These are phyloP conservation scores for Didymodactylos carnosus DNA, from an alignment of 2,888 invertebrate genomes.

Conservation along the genomic window DNA sequence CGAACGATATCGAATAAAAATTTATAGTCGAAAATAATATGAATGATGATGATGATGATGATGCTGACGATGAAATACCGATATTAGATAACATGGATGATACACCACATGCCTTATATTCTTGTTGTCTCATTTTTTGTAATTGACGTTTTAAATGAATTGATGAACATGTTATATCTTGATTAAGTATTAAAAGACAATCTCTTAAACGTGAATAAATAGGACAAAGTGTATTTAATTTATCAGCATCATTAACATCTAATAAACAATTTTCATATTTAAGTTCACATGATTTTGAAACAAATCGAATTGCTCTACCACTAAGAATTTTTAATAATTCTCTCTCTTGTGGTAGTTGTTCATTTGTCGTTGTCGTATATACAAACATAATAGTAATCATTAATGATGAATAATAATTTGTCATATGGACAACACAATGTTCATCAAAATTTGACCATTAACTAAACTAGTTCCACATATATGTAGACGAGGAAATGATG, in stretches of 20 bases:
- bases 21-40: too few species aligned
- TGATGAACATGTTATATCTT: background rate
- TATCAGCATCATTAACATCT: background rate
- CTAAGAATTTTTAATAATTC: background rate
- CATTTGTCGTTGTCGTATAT: background rate
- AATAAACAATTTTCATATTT: background rate
- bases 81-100: background rate
- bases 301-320: background rate
- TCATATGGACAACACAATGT: background rate
- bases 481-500: background rate
- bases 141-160: background rate
- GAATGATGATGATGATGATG: background rate
- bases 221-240: background rate
- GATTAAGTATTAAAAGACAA: background rate
- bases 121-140: background rate
- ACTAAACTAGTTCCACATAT: background rate
- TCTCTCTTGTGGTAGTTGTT: background rate
- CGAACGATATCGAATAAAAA: too few species aligned
- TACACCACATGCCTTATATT: background rate
- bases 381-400: too few species aligned
- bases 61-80: background rate
- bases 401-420: too few species aligned
- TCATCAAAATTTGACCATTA: background rate
- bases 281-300: background rate
- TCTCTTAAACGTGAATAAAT: background rate